These are phyloP conservation scores for Micromussa lordhowensis DNA, from an alignment of 92 coral and sea anemone species.

Conservation along the genomic window DNA sequence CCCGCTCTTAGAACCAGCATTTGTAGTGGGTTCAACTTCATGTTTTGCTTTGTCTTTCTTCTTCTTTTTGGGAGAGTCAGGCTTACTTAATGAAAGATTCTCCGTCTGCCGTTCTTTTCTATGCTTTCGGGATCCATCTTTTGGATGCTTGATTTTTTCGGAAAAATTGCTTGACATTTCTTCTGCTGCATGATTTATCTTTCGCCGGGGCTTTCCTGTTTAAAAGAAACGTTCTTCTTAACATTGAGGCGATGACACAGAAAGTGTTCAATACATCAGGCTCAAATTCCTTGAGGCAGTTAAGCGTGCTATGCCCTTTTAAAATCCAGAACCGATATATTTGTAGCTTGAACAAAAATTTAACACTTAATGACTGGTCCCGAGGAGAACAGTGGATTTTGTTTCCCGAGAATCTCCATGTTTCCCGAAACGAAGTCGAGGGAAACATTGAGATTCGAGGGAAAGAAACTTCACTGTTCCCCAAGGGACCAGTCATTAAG, in stretches of 20 bases:
- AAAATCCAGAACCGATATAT: no score
- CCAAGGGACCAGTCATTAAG: no score
- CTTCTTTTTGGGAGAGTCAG: conserved; percentile 4
- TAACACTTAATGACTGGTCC: no score
- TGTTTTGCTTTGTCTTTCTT: conserved; percentile 5
- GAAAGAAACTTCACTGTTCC: no score
- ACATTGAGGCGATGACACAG: no score
- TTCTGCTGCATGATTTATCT: background rate
- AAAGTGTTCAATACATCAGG: background rate
- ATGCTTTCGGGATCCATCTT: background rate
- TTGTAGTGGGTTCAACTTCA: conserved; percentile 5
- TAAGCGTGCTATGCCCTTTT: no score
- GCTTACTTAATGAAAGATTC: background rate
- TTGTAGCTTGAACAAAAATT: no score
- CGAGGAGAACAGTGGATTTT: no score
- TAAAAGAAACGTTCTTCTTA: background rate
- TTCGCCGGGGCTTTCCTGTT: background rate
- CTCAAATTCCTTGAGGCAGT: background rate
- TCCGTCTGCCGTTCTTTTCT: background rate
- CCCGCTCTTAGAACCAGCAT: background rate
- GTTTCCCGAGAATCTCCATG: no score
- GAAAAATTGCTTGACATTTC: background rate
- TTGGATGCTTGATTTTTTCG: background rate
- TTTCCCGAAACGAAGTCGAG: no score
- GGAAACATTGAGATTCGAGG: no score